A percentile compares a stretch with the other conserved stretches of the same genome.
phyloP scores from a whole-genome alignment of 2,888 invertebrate genomes.

The Volucella bombylans region DNA sequence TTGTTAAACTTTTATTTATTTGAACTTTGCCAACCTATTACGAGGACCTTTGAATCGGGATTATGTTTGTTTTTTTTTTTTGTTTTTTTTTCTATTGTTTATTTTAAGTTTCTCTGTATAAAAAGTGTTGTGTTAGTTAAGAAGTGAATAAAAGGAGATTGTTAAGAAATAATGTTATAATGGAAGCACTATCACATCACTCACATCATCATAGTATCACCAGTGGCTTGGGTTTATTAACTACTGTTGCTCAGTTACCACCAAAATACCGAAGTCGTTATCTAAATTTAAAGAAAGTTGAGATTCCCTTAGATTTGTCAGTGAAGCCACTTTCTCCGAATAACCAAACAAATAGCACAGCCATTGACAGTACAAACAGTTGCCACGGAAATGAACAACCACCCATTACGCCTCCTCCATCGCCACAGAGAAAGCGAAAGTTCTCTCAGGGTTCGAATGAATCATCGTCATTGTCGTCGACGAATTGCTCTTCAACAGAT shows the following conservation, averaged over 20 bases:
- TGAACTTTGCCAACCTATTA: slow-evolving; percentile 24
- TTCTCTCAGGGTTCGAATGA: slow-evolving; percentile 64
- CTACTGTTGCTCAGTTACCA: slow-evolving; percentile 82
- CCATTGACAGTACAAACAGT: slow-evolving; percentile 21
- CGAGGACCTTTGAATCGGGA: slow-evolving; percentile 2
- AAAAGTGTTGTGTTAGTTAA: slow-evolving; percentile 25
- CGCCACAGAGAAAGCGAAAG: slow-evolving; percentile 85
- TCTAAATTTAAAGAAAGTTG: slow-evolving; percentile 80
- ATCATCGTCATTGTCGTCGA: slow-evolving; percentile 61
- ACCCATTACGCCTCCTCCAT: slow-evolving; percentile 90
- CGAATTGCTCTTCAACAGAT: slow-evolving; percentile 55
- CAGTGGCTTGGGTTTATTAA: slow-evolving; percentile 81
- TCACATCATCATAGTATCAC: slow-evolving; percentile 76
- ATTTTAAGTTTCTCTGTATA: slow-evolving; percentile 3
- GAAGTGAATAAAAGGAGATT: slow-evolving; percentile 6
- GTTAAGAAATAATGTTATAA: slow-evolving; percentile 42
- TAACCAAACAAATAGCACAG: slow-evolving; percentile 68
- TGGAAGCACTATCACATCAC: slow-evolving; percentile 65
- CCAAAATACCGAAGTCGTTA: slow-evolving; percentile 82
- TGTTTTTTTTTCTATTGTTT: neutral
- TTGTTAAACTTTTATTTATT: slow-evolving; percentile 15
- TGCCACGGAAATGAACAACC: slow-evolving; percentile 76
- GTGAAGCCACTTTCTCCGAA: slow-evolving; percentile 83
- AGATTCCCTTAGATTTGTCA: slow-evolving; percentile 88
- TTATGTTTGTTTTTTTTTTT: slow-evolving; percentile 3